Percentiles rank a stretch among this genome's conserved stretches.
Conservation (phyloP, 2,797 vertebrate genomes). For the Lepilemur septentrionalis region DNA sequence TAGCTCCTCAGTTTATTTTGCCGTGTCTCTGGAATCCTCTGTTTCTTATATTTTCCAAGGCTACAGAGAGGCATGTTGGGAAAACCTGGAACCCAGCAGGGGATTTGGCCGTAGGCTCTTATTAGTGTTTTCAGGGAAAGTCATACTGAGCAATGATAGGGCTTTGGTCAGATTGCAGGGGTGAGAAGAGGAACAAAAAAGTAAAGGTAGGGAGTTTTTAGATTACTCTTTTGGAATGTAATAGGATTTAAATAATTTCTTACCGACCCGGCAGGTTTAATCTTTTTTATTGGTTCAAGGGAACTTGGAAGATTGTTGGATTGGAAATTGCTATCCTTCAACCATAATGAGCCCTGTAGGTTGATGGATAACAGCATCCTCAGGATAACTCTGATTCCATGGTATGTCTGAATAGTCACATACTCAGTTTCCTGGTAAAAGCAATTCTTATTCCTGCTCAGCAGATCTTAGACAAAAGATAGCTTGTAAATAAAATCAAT, state of each 20-base stretch:
- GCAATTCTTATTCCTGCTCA: neutral
- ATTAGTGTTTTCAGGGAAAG: neutral
- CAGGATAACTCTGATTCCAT: neutral
- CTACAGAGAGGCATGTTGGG: neutral
- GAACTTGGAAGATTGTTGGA: neutral
- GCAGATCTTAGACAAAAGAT: neutral
- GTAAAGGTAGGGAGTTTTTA: neutral
- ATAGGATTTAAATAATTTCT: constrained; percentile 28
- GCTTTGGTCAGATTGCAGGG: neutral
- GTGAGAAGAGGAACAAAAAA: neutral
- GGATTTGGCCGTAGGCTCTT: neutral
- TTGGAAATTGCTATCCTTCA: neutral
- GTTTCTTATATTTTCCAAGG: neutral
- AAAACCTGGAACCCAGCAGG: neutral
- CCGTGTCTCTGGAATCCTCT: neutral
- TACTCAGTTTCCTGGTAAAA: neutral
- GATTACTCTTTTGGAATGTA: neutral
- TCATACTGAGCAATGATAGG: too few relatives aligned
- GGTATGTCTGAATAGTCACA: neutral
- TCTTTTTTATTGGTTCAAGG: neutral
- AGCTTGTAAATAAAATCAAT: neutral
- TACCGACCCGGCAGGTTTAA: neutral
- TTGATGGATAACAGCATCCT: neutral
- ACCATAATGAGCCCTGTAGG: neutral
- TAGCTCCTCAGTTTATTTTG: neutral